Base-by-base conservation (phyloP, 2,888 invertebrate species). In the Pseudococcus jackbeardsleyi region DNA sequence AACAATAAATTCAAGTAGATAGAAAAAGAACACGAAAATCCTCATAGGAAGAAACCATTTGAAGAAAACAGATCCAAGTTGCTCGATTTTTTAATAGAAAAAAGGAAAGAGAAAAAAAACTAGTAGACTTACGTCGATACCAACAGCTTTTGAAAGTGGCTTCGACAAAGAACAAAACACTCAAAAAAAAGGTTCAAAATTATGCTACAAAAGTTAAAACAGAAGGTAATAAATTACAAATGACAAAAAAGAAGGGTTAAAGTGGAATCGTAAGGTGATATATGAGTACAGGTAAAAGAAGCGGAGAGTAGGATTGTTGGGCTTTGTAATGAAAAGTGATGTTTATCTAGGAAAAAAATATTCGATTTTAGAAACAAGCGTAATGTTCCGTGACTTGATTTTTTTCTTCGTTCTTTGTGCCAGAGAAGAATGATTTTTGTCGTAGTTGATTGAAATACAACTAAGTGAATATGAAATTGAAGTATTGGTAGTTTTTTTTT, bases 361-460 rank as follows among this genome's bases (percentile, higher is more conserved):
- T 72, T 72, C 72, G 72, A 72, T 72, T 72, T 72, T 72, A 33
- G 17, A 72, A 72, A 72, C 72, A 72, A 26, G 12, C 22, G 26
- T 68, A 68, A 68, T 68, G 22, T 68, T 68, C 15, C 26, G 68
- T 39, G 17, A 33, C 17, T 33, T 33, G 7, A 33, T 72, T 72
- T 72, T 33, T 72, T 17, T 6, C 72, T 33, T 17, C 33, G 15
- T 72, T 33, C 19, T 7, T 33, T 12, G 4, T 15, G 17, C 72
- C 33, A 33, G 0, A 3, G 9, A 64, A 64, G 64, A 64, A 64
- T 72, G 17, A 39, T 72, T 72, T 72, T 33, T 22, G 15, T 64
- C 1, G 12, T 19, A 22, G 54, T 22, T 22, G 64, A 22, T 64
- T 22, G 64, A 64, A 22, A 22, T 64, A 15, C 19, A 15, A 54